A percentile compares a stretch with the other conserved stretches of the same genome.
These are phyloP conservation scores for Jacana jacana DNA, from an alignment of 2,113 vertebrate genomes.

Conservation along the genomic window DNA sequence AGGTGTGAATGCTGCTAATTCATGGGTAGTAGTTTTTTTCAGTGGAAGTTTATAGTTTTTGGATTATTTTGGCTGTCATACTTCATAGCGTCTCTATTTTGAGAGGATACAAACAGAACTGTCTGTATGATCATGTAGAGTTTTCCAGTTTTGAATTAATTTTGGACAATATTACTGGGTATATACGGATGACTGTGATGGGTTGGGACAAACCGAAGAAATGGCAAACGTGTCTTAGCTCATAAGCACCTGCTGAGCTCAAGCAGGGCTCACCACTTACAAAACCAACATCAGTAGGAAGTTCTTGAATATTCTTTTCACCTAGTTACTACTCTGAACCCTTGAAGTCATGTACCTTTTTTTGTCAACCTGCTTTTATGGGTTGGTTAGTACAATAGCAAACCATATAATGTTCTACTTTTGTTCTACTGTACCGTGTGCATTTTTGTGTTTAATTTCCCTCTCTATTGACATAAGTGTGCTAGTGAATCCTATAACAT, in stretches of 20 bases:
- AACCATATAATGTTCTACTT: not conserved
- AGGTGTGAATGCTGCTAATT: not conserved
- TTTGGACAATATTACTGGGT: not conserved
- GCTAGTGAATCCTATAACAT: not conserved
- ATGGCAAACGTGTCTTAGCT: not conserved
- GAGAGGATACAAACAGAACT: not conserved
- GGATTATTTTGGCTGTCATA: not conserved
- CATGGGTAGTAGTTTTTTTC: not conserved
- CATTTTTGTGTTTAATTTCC: not conserved
- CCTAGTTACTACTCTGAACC: not conserved
- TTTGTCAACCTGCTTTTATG: not conserved
- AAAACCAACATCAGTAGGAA: not conserved
- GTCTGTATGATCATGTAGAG: not conserved
- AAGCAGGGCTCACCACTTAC: not conserved
- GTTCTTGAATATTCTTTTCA: not conserved
- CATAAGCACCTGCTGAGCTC: not conserved
- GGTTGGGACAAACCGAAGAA: not conserved
- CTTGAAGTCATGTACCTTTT: not conserved
- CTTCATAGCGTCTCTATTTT: not conserved
- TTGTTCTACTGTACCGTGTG: not conserved
- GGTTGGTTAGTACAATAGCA: not conserved
- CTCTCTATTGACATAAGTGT: not conserved
- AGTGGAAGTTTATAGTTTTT: not conserved
- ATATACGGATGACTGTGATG: not conserved
- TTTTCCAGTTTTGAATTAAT: not conserved